phyloP scores from a whole-genome alignment of 2,113 vertebrate genomes.

The Brachypodius melanocephalos region DNA sequence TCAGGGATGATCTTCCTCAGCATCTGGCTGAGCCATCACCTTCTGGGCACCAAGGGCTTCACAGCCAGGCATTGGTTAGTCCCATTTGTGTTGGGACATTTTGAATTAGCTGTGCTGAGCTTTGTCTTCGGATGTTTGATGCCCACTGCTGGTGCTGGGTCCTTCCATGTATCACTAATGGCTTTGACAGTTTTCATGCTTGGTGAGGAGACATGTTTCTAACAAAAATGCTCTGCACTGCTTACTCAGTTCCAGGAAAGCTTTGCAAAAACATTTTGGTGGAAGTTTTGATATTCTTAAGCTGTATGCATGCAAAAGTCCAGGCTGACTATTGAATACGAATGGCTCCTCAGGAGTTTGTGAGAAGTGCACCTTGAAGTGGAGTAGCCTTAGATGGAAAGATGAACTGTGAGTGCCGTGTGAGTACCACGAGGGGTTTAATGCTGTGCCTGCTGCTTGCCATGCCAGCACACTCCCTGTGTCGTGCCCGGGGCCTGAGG shows the following conservation, averaged over 20 bases:
- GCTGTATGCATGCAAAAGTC: neutral
- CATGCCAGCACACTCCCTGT: rapidly evolving
- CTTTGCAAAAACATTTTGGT: neutral
- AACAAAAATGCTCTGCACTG: neutral
- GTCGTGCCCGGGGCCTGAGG: rapidly evolving
- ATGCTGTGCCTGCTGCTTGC: neutral
- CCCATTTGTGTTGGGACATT: neutral
- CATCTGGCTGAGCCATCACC: neutral
- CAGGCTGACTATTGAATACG: neutral
- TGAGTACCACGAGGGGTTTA: neutral
- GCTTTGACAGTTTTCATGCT: neutral
- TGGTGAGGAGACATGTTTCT: neutral
- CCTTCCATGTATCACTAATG: neutral
- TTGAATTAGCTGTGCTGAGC: neutral
- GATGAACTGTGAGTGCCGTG: neutral
- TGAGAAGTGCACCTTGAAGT: neutral
- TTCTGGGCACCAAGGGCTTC: neutral
- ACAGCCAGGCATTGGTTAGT: neutral
- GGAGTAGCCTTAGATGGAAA: neutral
- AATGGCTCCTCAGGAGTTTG: neutral
- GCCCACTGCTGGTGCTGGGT: neutral
- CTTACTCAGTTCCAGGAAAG: neutral
- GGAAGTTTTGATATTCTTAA: neutral
- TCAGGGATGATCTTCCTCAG: neutral
- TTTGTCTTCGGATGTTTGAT: neutral